phyloP scores from a whole-genome alignment of 2,113 vertebrate species.

The Anolis carolinensis region DNA sequence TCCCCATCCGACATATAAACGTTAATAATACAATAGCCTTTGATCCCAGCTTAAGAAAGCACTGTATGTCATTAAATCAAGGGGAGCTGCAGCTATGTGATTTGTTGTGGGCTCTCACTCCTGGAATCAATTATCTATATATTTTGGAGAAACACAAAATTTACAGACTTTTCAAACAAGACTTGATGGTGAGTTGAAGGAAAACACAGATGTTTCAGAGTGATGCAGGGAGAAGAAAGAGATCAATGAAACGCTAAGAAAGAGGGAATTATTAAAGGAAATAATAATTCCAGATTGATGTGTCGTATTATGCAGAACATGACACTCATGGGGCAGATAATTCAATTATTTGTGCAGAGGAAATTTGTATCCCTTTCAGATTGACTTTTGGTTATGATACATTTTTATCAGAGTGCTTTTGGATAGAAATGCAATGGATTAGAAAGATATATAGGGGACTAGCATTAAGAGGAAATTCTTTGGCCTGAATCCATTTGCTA shows the following conservation, averaged over 20 bases:
- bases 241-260: conserved; percentile 62
- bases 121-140: conserved; percentile 73
- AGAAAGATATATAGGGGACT: not conserved
- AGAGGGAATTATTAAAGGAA: conserved; percentile 59
- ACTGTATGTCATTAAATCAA: conserved; percentile 67
- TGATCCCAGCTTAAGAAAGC: conserved; percentile 72
- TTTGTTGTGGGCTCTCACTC: conserved; percentile 62
- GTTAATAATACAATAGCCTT: conserved; percentile 71
- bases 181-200: conserved; percentile 60
- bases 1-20: conserved; percentile 62
- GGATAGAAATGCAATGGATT: not conserved
- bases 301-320: conserved; percentile 52
- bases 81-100: conserved; percentile 64
- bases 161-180: conserved; percentile 69
- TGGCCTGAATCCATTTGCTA: not conserved
- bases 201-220: conserved; percentile 68
- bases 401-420: conserved; percentile 20
- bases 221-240: conserved; percentile 66
- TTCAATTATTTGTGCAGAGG: conserved; percentile 45
- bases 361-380: conserved; percentile 18
- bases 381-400: conserved; percentile 17
- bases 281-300: conserved; percentile 65
- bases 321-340: conserved; percentile 47
- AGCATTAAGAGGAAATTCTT: not conserved
- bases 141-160: conserved; percentile 67